Percentiles rank a stretch among this genome's conserved stretches.
Conservation (phyloP, 2,888 invertebrate species). For the Bembecia ichneumoniformis region DNA sequence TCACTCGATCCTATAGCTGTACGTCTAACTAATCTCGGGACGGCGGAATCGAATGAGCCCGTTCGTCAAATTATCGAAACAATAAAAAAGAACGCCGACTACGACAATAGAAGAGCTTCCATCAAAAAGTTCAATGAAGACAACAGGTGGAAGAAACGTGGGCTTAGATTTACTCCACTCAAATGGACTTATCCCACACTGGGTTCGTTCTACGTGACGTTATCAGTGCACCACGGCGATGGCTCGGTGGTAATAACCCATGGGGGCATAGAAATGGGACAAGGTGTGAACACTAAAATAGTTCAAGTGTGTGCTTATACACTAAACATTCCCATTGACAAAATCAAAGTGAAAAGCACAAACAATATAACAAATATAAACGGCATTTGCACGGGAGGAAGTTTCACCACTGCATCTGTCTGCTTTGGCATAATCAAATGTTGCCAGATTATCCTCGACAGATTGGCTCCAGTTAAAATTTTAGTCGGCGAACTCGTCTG, state of each 20-base stretch:
- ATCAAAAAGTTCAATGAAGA: slow-evolving; percentile 64
- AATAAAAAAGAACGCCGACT: slow-evolving; percentile 49
- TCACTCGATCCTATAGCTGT: slow-evolving; percentile 73
- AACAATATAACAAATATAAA: slow-evolving; percentile 70
- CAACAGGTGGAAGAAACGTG: slow-evolving; percentile 82
- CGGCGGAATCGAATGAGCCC: slow-evolving; percentile 41
- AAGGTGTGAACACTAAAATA: slow-evolving; percentile 83
- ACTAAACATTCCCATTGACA: slow-evolving; percentile 74
- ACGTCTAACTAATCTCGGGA: slow-evolving; percentile 36
- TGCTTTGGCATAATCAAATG: slow-evolving; percentile 28
- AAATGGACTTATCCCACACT: slow-evolving; percentile 70
- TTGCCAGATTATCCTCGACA: slow-evolving; percentile 28
- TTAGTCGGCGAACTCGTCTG: slow-evolving; percentile 64
- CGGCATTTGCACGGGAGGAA: slow-evolving; percentile 68
- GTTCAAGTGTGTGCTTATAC: slow-evolving; percentile 79
- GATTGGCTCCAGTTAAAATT: slow-evolving; percentile 50
- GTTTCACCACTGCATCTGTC: background rate
- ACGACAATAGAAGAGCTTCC: slow-evolving; percentile 38
- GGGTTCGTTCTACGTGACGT: slow-evolving; percentile 50
- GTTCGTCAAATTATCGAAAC: slow-evolving; percentile 53
- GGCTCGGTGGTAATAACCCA: slow-evolving; percentile 77
- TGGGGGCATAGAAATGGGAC: slow-evolving; percentile 79
- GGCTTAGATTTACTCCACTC: slow-evolving; percentile 38
- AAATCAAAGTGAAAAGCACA: slow-evolving; percentile 72
- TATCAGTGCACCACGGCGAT: slow-evolving; percentile 77